phyloP scores from a whole-genome alignment of 1,140 invertebrate genomes.

The Littorina saxatilis region DNA sequence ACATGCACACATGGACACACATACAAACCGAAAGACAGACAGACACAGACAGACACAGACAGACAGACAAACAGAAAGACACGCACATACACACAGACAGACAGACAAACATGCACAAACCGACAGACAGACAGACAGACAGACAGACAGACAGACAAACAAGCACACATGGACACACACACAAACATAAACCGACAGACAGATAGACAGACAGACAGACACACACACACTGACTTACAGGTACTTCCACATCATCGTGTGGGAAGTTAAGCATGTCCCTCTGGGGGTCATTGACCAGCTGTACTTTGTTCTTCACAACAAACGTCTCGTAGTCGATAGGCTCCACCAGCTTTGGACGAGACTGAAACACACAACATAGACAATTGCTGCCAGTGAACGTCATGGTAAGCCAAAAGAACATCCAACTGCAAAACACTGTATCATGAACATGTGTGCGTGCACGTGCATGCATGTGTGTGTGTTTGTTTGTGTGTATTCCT shows the following conservation, averaged over 20 bases:
- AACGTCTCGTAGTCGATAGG: slow-evolving; percentile 94
- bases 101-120: neutral
- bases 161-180: neutral
- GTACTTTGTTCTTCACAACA: slow-evolving; percentile 91
- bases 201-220: neutral
- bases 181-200: neutral
- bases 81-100: neutral
- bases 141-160: neutral
- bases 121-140: neutral
- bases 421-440: neutral
- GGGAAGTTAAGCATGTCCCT: slow-evolving; percentile 92
- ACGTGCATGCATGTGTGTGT: neutral
- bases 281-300: slow-evolving; percentile 94
- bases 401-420: slow-evolving; percentile 55
- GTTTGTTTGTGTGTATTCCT: too few relatives aligned
- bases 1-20: neutral
- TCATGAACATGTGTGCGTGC: neutral
- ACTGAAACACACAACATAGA: slow-evolving; percentile 81
- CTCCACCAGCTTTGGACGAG: slow-evolving; percentile 86
- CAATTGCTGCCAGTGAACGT: neutral
- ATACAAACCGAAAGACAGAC: too few relatives aligned
- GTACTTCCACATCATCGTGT: slow-evolving; percentile 85
- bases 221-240: slow-evolving; percentile 56
- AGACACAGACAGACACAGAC: too few relatives aligned
- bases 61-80: too few relatives aligned